Percentiles rank a stretch among this genome's conserved stretches.
These are phyloP conservation scores for Thymelicus sylvestris DNA, from an alignment of 2,888 invertebrate species.

Conservation along the genomic window DNA sequence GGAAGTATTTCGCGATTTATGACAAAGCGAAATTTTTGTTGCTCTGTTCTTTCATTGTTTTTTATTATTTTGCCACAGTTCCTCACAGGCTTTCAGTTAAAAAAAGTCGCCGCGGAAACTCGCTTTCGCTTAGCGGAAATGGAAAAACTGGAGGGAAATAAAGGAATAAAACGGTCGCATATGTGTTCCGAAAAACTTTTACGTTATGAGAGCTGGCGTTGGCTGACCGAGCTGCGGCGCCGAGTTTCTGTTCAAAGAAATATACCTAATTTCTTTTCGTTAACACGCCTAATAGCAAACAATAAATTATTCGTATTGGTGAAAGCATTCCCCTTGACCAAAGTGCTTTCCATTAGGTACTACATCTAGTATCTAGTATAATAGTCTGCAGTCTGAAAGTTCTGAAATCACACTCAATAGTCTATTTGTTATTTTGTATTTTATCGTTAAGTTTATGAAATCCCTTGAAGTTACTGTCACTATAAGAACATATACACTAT, in stretches of 20 bases:
- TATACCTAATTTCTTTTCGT: constrained; percentile 21
- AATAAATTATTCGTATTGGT: constrained; percentile 16
- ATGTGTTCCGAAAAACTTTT: constrained; percentile 71
- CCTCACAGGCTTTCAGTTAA: constrained; percentile 72
- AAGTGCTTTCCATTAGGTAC: constrained; percentile 4
- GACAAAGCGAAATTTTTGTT: constrained; percentile 81
- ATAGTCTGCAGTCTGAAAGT: no score
- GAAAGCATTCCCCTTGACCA: constrained; percentile 11
- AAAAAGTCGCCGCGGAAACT: constrained; percentile 78
- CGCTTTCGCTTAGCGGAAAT: constrained; percentile 78
- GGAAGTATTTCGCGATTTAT: constrained; percentile 82
- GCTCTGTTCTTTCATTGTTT: constrained; percentile 77
- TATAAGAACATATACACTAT: no score
- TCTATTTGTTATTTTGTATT: no score
- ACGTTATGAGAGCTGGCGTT: constrained; percentile 52
- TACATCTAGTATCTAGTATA: no score
- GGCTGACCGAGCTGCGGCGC: constrained; percentile 28
- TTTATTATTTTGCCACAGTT: constrained; percentile 77
- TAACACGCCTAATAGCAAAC: constrained; percentile 20
- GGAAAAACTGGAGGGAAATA: constrained; percentile 75
- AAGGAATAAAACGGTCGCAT: constrained; percentile 66
- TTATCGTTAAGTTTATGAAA: no score
- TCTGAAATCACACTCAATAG: no score
- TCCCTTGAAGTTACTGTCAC: no score
- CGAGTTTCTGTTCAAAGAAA: constrained; percentile 20